Conservation (phyloP, 2,797 vertebrate species). For the Gadopsis bispinosus region DNA sequence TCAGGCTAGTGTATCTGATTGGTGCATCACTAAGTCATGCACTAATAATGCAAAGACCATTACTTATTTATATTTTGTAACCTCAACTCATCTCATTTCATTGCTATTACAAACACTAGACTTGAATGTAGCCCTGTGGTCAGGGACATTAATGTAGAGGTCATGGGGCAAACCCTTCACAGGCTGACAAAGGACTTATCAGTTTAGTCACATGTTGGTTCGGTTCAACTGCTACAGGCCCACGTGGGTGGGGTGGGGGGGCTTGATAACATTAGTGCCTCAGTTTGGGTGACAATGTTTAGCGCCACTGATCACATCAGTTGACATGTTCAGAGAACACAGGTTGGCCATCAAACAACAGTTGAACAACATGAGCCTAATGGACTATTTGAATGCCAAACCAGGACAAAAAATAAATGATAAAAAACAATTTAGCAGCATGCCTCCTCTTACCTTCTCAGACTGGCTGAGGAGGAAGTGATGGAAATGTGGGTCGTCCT, state of each 20-base stretch:
- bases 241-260: not conserved
- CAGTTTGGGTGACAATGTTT: not conserved
- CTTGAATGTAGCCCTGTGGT: not conserved
- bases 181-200: constrained; percentile 11
- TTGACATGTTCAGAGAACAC: not conserved
- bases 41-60: not conserved
- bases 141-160: not conserved
- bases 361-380: not conserved
- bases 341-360: not conserved
- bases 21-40: not conserved
- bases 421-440: not conserved
- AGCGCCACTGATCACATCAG: not conserved
- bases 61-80: not conserved
- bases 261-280: not conserved
- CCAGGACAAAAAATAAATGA: not conserved
- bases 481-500: constrained; percentile 97
- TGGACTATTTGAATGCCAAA: not conserved
- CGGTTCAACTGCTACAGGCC: constrained; percentile 21
- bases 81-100: not conserved
- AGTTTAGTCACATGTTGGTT: constrained; percentile 5
- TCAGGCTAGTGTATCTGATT: not conserved
- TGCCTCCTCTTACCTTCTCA: constrained; percentile 91
- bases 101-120: not conserved
- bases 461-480: constrained; percentile 98
- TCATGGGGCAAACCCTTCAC: not conserved